A percentile compares a stretch with the other conserved stretches of the same genome.
Conservation (phyloP, 2,888 invertebrate species). For the Smittia sp. region DNA sequence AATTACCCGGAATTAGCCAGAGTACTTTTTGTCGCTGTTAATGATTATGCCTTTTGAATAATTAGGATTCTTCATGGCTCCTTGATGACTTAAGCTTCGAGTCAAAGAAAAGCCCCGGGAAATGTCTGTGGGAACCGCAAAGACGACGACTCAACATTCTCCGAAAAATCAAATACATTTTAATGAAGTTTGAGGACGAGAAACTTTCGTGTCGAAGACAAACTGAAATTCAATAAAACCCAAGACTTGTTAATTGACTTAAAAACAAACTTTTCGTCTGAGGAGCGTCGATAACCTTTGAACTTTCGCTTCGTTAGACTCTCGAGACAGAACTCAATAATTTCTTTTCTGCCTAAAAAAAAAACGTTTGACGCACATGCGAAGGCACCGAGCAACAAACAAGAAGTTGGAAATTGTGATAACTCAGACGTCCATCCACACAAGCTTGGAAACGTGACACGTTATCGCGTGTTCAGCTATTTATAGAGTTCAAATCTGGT, state of each 20-base stretch:
- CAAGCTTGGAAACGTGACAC: slow-evolving; percentile 12
- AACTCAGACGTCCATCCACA: neutral
- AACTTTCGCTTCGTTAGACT: neutral
- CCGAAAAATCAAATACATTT: neutral
- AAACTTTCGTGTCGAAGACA: neutral
- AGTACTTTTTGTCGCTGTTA: neutral
- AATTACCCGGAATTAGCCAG: neutral
- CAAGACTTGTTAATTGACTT: neutral
- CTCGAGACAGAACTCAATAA: neutral
- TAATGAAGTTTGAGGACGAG: neutral
- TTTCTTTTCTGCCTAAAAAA: neutral
- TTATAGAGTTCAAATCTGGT: neutral
- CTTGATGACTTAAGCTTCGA: slow-evolving; percentile 13
- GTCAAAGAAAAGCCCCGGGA: neutral
- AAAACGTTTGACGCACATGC: slow-evolving; percentile 19
- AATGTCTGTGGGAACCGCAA: neutral
- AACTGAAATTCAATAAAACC: neutral
- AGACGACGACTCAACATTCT: neutral
- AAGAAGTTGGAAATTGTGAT: neutral
- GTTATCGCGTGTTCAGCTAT: slow-evolving; percentile 22
- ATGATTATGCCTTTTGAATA: slow-evolving; percentile 1
- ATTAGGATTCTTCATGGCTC: neutral
- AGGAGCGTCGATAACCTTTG: slow-evolving; percentile 10
- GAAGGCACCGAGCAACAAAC: neutral
- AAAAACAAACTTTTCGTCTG: slow-evolving; percentile 4